phyloP scores from a whole-genome alignment of 2,797 vertebrate species.

The Gallinago solitaria region DNA sequence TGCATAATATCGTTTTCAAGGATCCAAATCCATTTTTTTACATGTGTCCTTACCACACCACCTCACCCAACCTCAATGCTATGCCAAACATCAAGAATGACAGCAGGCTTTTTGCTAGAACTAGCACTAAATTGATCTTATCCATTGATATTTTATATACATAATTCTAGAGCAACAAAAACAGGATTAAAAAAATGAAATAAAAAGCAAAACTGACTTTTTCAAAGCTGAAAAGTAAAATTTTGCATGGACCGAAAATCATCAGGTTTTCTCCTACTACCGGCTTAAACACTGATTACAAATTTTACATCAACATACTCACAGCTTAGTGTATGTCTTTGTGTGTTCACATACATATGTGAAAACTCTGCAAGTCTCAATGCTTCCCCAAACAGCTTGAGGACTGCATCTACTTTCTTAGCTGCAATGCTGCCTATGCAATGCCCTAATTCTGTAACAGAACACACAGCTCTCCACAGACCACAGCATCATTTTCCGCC shows the following conservation, averaged over 20 bases:
- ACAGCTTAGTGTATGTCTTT: background rate
- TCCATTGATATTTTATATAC: background rate
- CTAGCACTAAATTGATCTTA: background rate
- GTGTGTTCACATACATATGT: fast-evolving
- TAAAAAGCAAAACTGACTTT: background rate
- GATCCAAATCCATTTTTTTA: background rate
- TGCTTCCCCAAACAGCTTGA: background rate
- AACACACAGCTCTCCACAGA: background rate
- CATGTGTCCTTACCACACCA: fast-evolving
- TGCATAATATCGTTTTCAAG: background rate
- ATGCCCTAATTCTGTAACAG: background rate
- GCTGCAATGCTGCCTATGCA: background rate
- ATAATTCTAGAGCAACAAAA: background rate
- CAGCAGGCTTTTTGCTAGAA: background rate
- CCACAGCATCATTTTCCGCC: background rate
- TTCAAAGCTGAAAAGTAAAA: background rate
- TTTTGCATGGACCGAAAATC: background rate
- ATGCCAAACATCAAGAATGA: background rate
- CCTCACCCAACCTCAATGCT: background rate
- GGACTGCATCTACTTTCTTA: background rate
- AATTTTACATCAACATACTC: background rate
- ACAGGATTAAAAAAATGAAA: background rate
- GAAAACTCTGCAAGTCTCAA: background rate
- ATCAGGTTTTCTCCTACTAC: background rate
- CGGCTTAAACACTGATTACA: background rate